These are phyloP conservation scores for Agrotis exclamationis DNA, from an alignment of 2,888 invertebrate genomes.

Conservation along the genomic window DNA sequence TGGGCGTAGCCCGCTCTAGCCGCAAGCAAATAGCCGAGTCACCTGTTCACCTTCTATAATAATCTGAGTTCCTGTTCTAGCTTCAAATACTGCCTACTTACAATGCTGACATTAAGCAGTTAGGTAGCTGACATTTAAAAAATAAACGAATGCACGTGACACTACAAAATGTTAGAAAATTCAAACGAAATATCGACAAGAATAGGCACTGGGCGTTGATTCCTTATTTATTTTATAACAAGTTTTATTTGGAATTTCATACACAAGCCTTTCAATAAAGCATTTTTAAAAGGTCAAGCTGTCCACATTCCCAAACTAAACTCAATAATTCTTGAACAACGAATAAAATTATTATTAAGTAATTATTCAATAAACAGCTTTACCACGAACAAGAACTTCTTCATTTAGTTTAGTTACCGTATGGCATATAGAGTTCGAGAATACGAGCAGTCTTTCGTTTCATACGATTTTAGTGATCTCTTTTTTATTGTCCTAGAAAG, in stretches of 20 bases:
- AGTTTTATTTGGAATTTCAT: neutral
- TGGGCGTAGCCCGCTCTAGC: constrained; percentile 34
- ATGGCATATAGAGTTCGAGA: constrained; percentile 31
- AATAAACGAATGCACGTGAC: neutral
- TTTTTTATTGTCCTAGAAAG: too few relatives aligned
- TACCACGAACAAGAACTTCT: constrained; percentile 13
- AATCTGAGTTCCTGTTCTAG: constrained; percentile 52
- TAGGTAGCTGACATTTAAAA: constrained; percentile 13
- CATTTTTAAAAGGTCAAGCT: constrained; percentile 12
- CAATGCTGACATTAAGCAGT: constrained; percentile 32
- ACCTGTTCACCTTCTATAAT: constrained; percentile 47
- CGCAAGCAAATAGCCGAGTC: constrained; percentile 9
- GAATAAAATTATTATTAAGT: neutral
- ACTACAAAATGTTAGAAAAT: constrained; percentile 12
- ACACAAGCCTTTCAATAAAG: neutral
- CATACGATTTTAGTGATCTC: neutral
- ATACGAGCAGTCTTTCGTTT: constrained; percentile 1
- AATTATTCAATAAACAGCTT: neutral
- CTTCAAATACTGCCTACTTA: constrained; percentile 31
- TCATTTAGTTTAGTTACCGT: constrained; percentile 1
- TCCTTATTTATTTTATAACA: neutral
- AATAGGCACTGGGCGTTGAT: neutral
- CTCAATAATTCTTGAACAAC: neutral
- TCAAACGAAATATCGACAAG: neutral
- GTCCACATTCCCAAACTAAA: neutral